Conservation (phyloP, 2,797 vertebrate genomes). For the Agapornis canus region DNA sequence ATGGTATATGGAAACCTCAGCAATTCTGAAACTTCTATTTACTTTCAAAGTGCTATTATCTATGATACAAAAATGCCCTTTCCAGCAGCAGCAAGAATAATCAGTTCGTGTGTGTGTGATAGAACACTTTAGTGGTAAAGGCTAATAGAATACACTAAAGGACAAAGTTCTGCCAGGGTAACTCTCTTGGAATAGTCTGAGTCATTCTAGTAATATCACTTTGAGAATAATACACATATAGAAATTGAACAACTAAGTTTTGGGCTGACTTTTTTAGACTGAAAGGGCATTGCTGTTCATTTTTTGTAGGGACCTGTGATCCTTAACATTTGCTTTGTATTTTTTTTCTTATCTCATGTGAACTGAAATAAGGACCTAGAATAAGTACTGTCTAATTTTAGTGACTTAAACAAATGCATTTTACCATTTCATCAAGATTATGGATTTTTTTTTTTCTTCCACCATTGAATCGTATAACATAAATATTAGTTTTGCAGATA, state of each 20-base stretch:
- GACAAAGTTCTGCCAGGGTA: background rate
- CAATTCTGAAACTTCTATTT: background rate
- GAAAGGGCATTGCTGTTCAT: background rate
- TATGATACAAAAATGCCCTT: background rate
- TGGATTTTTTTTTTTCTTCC: conserved; percentile 53
- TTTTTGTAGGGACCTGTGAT: background rate
- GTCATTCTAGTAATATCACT: background rate
- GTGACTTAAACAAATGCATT: conserved; percentile 52
- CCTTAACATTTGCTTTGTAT: background rate
- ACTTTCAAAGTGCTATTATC: background rate
- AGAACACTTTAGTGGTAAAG: background rate
- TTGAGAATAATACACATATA: background rate
- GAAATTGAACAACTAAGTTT: background rate
- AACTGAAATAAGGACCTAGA: background rate
- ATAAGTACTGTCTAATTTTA: conserved; percentile 59
- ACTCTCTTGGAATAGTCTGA: rapidly evolving
- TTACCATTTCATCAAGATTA: conserved; percentile 67
- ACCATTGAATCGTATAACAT: conserved; percentile 25
- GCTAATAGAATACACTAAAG: background rate
- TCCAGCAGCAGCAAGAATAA: background rate
- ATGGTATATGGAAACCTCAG: background rate
- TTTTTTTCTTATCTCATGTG: background rate
- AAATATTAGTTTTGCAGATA: conserved; percentile 74
- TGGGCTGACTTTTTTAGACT: background rate
- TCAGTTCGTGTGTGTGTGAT: background rate